Evolutionary conservation across 2,888 invertebrate genomes (phyloP).

Genomic region (Linnaemya tessellans): DNA sequence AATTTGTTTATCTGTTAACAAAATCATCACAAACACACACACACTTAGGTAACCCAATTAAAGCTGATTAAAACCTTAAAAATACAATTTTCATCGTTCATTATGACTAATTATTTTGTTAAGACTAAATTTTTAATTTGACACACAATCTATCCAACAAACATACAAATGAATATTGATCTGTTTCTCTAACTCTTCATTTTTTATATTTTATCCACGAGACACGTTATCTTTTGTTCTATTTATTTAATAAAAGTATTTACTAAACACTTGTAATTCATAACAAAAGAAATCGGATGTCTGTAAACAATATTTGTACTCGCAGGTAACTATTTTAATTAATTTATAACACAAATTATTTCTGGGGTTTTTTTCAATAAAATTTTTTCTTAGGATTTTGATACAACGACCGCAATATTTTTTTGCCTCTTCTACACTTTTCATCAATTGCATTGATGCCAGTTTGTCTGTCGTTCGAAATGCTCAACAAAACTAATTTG

Average conservation of each 20-base stretch:
- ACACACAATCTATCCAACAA: too few relatives aligned
- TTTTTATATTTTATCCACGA: not conserved
- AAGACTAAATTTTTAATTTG: too few relatives aligned
- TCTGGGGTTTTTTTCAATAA: not conserved
- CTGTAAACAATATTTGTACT: not conserved
- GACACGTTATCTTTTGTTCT: not conserved
- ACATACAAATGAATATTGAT: not conserved
- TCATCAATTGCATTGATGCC: not conserved
- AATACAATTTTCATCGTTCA: too few relatives aligned
- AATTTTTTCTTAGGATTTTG: not conserved
- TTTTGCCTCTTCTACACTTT: not conserved
- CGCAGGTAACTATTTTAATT: not conserved
- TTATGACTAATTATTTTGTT: too few relatives aligned
- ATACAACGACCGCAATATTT: not conserved
- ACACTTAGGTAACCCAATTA: too few relatives aligned
- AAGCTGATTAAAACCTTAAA: too few relatives aligned
- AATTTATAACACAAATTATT: conserved; percentile 12
- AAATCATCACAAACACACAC: too few relatives aligned
- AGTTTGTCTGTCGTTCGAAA: conserved; percentile 23
- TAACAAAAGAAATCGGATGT: not conserved
- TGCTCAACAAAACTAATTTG: conserved; percentile 46
- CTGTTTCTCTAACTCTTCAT: not conserved
- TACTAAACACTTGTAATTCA: not conserved
- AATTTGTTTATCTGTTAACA: too few relatives aligned
- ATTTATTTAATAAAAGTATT: conserved; percentile 3